A percentile compares a stretch with the other conserved stretches of the same genome.
Conservation (phyloP, 2,113 vertebrate species). For the Entomyzon cyanotis region DNA sequence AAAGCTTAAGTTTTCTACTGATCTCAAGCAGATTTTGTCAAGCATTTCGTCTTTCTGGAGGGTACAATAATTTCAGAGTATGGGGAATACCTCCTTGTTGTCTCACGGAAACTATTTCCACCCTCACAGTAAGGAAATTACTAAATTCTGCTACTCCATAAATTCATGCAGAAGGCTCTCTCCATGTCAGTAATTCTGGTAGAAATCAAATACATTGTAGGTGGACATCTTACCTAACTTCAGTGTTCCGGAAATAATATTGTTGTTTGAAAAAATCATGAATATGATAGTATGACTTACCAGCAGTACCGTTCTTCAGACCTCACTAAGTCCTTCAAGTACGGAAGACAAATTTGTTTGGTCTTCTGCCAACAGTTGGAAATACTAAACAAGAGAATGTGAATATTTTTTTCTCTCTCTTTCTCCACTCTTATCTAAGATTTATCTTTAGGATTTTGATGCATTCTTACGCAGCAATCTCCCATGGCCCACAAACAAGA, state of each 20-base stretch:
- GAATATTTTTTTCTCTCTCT: background rate
- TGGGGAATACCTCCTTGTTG: background rate
- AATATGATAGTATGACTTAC: background rate
- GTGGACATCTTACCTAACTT: background rate
- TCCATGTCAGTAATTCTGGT: background rate
- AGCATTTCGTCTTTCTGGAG: background rate
- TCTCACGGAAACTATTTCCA: background rate
- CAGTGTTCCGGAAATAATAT: background rate
- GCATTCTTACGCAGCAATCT: background rate
- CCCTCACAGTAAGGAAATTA: background rate
- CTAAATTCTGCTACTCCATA: background rate
- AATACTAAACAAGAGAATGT: background rate
- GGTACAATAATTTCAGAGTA: background rate
- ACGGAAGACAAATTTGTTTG: background rate
- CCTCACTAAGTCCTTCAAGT: background rate
- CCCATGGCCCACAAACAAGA: rapidly evolving
- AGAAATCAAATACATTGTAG: background rate
- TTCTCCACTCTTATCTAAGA: background rate
- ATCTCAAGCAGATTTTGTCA: background rate
- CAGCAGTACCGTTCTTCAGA: background rate
- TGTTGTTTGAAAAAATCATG: background rate
- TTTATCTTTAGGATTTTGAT: background rate
- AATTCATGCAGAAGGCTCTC: background rate
- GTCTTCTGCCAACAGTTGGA: background rate
- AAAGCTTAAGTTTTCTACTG: background rate